Conservation (phyloP, 1,140 invertebrate genomes). For the Amyelois transitella region DNA sequence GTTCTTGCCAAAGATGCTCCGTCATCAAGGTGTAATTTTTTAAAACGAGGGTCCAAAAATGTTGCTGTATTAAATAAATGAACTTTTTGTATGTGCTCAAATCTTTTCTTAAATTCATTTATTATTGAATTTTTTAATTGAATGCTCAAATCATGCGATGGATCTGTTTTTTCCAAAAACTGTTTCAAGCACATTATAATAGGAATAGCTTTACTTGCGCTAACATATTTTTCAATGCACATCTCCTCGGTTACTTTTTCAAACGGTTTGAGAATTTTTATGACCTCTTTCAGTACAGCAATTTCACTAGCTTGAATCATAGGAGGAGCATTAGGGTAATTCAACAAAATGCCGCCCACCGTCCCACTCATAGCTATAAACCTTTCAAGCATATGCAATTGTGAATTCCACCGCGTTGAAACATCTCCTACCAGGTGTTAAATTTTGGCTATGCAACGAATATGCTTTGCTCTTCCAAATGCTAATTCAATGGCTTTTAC, state of each 20-base stretch:
- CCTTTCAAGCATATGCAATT: slow-evolving; percentile 22
- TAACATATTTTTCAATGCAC: slow-evolving; percentile 22
- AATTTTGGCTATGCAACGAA: too few relatives aligned
- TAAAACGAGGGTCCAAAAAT: slow-evolving; percentile 26
- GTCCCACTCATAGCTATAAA: slow-evolving; percentile 20
- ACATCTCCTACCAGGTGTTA: slow-evolving; percentile 23
- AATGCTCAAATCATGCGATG: slow-evolving; percentile 15
- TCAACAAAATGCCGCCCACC: slow-evolving; percentile 23
- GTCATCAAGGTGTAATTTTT: slow-evolving; percentile 25
- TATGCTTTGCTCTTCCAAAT: too few relatives aligned
- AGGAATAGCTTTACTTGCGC: slow-evolving; percentile 21
- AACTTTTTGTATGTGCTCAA: slow-evolving; percentile 28
- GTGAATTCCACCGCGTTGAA: slow-evolving; percentile 24
- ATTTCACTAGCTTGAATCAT: slow-evolving; percentile 31
- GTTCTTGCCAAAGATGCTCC: slow-evolving; percentile 23
- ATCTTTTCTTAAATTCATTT: slow-evolving; percentile 30
- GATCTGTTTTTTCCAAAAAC: slow-evolving; percentile 10
- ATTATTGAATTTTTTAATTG: slow-evolving; percentile 22
- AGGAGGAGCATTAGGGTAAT: slow-evolving; percentile 24
- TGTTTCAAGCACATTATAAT: slow-evolving; percentile 16
- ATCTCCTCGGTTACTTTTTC: slow-evolving; percentile 19
- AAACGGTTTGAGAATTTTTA: slow-evolving; percentile 20
- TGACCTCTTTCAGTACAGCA: slow-evolving; percentile 24
- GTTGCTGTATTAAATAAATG: slow-evolving; percentile 21
- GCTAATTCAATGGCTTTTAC: too few relatives aligned